These are phyloP conservation scores for Gobius niger DNA, from an alignment of 2,113 vertebrate species.

Conservation along the genomic window DNA sequence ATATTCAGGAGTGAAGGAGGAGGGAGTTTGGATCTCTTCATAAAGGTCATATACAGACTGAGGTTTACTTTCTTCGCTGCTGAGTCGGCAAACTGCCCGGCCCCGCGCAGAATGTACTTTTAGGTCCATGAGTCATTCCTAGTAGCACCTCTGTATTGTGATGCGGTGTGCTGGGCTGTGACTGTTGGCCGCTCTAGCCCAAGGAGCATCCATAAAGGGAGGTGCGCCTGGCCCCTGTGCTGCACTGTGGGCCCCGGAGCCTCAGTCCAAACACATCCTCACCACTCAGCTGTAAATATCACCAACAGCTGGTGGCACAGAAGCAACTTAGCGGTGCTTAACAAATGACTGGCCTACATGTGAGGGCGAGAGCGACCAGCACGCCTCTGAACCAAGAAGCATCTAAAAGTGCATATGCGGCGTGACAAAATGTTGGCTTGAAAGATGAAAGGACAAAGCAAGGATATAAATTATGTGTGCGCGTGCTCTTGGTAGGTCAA, in stretches of 20 bases:
- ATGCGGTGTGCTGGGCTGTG: conserved; percentile 30
- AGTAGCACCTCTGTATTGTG: conserved; percentile 42
- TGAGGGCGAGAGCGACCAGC: conserved; percentile 37
- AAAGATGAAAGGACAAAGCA: neutral
- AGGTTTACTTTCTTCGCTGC: conserved; percentile 32
- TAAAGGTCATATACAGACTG: conserved; percentile 54
- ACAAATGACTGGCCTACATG: conserved; percentile 70
- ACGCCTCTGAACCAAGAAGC: conserved; percentile 42
- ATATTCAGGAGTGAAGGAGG: conserved; percentile 13
- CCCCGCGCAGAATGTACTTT: conserved; percentile 30
- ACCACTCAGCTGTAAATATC: conserved; percentile 80
- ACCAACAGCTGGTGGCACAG: conserved; percentile 79
- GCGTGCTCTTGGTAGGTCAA: neutral
- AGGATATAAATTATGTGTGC: neutral
- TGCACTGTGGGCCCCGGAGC: conserved; percentile 40
- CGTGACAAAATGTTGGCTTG: neutral
- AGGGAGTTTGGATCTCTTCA: conserved; percentile 36
- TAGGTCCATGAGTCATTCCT: conserved; percentile 14
- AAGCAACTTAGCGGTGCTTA: conserved; percentile 71
- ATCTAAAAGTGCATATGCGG: conserved; percentile 8
- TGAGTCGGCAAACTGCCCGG: conserved; percentile 48
- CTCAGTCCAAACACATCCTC: conserved; percentile 62
- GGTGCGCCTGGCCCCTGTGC: conserved; percentile 46
- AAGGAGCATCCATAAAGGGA: conserved; percentile 56
- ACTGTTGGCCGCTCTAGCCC: conserved; percentile 54